A percentile compares a stretch with the other conserved stretches of the same genome.
Conservation (phyloP, 2,113 vertebrate genomes). For the Furnarius figulus region DNA sequence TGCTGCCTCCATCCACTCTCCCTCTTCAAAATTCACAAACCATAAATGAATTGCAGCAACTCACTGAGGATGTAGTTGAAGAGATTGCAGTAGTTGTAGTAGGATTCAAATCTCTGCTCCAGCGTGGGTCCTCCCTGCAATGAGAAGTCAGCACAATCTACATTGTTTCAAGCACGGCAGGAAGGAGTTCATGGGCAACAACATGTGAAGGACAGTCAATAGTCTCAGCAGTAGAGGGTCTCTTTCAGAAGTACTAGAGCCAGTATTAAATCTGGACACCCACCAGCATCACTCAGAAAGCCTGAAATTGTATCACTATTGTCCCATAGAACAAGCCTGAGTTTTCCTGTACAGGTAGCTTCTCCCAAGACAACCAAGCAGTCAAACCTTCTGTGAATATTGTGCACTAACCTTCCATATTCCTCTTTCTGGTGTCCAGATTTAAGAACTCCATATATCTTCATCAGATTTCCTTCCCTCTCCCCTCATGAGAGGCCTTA, state of each 20-base stretch:
- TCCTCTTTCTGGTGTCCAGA: background rate
- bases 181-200: background rate
- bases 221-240: background rate
- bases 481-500: background rate
- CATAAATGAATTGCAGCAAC: constrained; percentile 30
- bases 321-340: background rate
- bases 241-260: background rate
- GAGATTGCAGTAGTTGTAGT: constrained; percentile 99
- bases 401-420: background rate
- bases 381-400: background rate
- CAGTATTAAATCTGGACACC: background rate
- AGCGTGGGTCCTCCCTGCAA: constrained; percentile 93
- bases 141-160: background rate
- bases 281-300: background rate
- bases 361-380: rapidly evolving
- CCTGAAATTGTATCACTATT: background rate
- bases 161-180: background rate
- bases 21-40: background rate
- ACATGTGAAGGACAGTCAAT: rapidly evolving
- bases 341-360: background rate
- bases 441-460: background rate
- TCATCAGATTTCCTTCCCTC: background rate
- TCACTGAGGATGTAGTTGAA: constrained; percentile 99
- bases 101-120: constrained; percentile 97
- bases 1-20: background rate